phyloP scores from a whole-genome alignment of 2,888 invertebrate genomes.

The Drosophila rubida region DNA sequence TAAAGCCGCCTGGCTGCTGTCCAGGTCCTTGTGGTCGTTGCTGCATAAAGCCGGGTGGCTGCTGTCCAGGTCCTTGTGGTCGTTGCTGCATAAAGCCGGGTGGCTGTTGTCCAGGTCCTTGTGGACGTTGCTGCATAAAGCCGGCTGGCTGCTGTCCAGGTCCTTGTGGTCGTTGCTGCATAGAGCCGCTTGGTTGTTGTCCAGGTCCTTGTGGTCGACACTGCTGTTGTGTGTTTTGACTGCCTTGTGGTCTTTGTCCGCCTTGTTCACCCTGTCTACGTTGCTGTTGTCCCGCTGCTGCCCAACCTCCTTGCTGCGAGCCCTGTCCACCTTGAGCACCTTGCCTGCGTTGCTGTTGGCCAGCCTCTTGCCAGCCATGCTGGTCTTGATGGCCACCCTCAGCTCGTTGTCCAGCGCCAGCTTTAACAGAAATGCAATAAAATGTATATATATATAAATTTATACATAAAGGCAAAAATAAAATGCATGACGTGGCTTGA shows the following conservation, averaged over 20 bases:
- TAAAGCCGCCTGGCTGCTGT: too few relatives aligned
- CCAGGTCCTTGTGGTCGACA: too few relatives aligned
- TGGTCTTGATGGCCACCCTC: constrained; percentile 16
- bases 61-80: constrained; percentile 1
- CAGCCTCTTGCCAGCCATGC: neutral
- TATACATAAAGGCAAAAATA: too few relatives aligned
- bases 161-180: constrained; percentile 7
- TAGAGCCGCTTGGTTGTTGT: too few relatives aligned
- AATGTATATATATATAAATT: too few relatives aligned
- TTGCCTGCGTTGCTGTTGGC: constrained; percentile 4
- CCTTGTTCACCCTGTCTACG: constrained; percentile 3
- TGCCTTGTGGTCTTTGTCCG: constrained; percentile 8
- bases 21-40: neutral
- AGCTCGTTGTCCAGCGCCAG: constrained; percentile 4
- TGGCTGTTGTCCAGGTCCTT: neutral
- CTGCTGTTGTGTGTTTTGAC: neutral
- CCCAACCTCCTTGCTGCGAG: neutral
- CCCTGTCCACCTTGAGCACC: constrained; percentile 3
- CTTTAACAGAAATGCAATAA: neutral
- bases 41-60: neutral
- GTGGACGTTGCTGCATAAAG: constrained; percentile 6
- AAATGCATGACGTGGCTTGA: too few relatives aligned
- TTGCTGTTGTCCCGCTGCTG: constrained; percentile 1
- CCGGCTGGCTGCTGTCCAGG: too few relatives aligned
- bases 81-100: neutral